Evolutionary conservation across 2,113 vertebrate genomes (phyloP), one percentile per base, ranked within the genome.

Genomic region (Ornithorhynchus anatinus): DNA sequence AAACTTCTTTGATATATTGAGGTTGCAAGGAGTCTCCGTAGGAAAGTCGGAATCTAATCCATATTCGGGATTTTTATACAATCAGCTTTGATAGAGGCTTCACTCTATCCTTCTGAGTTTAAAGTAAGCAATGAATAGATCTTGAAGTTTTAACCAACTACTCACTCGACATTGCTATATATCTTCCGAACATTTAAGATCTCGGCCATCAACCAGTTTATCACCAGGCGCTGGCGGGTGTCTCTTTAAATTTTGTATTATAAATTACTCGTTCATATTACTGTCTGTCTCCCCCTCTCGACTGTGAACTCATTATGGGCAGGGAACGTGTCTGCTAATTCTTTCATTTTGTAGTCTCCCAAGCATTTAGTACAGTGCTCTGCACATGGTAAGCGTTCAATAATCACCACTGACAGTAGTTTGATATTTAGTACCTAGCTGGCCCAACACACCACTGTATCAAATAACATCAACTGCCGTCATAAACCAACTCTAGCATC

Each of bases 101-200:
- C 43, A 60, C 17, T 89, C 56, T 85, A 80, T 81, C 51, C 67
- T 83, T 74, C 58, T 81, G 80, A 84, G 60, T 48, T 62, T 73
- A 74, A 81, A 74, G 42, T 63, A 73, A 80, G 32, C 69, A 22
- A 74, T 79, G 77, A 72, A 82, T 81, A 76, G 42, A 88, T 80
- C 57, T 65, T 80, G 33, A 79, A 40, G 31, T 54, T 86, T 78
- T 84, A 75, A 87, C 81, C 88, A 84, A 80, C 68, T 80, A 75
- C 80, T 86, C 70, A 56, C 75, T 43, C 35, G 81, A 84, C 36
- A 43, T 54, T 36, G 75, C 62, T 77, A 75, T 70, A 69, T 48
- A 61, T 74, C 68, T 73, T 71, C 67, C 61, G 31, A 16, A 69
- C 32, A 45, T 42, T 66, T 33, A 74, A 78, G 69, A 52, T 82